These are phyloP conservation scores for Artemia franciscana DNA, from an alignment of 1,140 invertebrate species.

Conservation along the genomic window DNA sequence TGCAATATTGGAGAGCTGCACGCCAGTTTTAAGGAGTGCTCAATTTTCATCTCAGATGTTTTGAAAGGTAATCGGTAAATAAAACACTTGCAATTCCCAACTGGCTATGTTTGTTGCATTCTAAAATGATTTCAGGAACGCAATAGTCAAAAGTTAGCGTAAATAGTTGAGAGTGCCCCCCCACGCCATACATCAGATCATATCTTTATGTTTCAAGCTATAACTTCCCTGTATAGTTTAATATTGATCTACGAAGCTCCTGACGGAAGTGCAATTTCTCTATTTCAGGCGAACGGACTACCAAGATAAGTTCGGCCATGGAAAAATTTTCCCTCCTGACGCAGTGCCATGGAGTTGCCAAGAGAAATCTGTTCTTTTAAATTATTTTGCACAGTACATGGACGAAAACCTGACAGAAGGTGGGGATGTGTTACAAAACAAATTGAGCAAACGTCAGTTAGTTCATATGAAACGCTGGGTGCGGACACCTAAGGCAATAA, in stretches of 20 bases:
- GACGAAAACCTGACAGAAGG: slow-evolving; percentile 33
- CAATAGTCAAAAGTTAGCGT: no score
- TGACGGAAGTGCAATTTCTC: no score
- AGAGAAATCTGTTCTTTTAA: slow-evolving; percentile 30
- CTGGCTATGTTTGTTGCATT: no score
- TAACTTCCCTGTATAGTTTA: slow-evolving; percentile 1
- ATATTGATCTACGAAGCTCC: slow-evolving; percentile 3
- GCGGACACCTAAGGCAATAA: slow-evolving; percentile 31
- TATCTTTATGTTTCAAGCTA: no score
- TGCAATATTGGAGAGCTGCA: no score
- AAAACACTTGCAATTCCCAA: no score
- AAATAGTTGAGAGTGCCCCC: no score
- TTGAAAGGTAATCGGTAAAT: no score
- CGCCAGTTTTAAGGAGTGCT: no score
- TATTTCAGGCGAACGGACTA: slow-evolving; percentile 29
- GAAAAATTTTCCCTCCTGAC: slow-evolving; percentile 24
- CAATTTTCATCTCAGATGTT: no score
- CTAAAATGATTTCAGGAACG: no score
- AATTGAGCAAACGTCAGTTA: slow-evolving; percentile 12
- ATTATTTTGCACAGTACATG: slow-evolving; percentile 37
- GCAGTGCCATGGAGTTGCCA: slow-evolving; percentile 25
- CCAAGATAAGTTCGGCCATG: slow-evolving; percentile 26
- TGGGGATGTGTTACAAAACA: slow-evolving; percentile 13
- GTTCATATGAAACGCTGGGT: slow-evolving; percentile 32
- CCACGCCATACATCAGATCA: no score